Conservation (phyloP, 2,888 invertebrate genomes). For the Syrista parreyssii region DNA sequence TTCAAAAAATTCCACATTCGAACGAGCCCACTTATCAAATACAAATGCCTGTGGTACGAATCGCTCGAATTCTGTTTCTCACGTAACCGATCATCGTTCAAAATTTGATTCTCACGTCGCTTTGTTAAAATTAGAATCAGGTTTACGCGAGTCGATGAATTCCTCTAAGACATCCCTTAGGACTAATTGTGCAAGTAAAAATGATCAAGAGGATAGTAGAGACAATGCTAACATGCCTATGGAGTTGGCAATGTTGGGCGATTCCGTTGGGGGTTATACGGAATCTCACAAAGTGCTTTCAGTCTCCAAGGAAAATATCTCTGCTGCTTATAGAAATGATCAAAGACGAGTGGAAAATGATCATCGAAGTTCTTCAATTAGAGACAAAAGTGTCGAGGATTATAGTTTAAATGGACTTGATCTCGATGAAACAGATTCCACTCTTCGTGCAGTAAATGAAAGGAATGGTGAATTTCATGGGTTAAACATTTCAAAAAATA, state of each 20-base stretch:
- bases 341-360: background rate
- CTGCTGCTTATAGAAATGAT: background rate
- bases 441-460: background rate
- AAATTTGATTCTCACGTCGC: background rate
- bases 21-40: slow-evolving; percentile 22
- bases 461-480: background rate
- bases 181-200: slow-evolving; percentile 5
- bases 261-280: background rate
- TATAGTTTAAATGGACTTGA: background rate
- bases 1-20: slow-evolving; percentile 1
- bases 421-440: background rate
- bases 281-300: background rate
- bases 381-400: background rate
- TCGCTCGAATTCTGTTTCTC: slow-evolving; percentile 38
- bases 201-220: background rate
- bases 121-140: background rate
- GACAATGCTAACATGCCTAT: background rate
- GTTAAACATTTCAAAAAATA: background rate
- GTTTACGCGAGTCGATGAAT: background rate
- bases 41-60: slow-evolving; percentile 47
- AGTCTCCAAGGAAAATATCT: background rate
- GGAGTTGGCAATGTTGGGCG: background rate
- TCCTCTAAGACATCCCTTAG: background rate
- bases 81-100: background rate
- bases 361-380: background rate